Evolutionary conservation across 2,888 invertebrate species (phyloP), one percentile per base, ranked within the genome.

Genomic region (Automeris io): DNA sequence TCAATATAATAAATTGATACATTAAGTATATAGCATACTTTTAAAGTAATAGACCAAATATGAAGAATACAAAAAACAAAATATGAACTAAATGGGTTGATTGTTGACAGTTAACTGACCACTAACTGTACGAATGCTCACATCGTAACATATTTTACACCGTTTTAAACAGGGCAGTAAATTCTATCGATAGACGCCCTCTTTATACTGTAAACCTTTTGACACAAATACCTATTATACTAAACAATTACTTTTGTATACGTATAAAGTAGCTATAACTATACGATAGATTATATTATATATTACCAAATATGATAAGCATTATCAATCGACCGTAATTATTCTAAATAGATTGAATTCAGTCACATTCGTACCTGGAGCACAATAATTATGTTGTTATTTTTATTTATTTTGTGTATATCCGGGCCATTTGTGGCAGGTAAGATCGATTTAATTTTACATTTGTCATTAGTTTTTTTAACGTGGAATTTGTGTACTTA

Each of bases 311-410:
- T 5, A 18, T 16, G 39, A 39, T 39, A 39, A 39, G 13, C 11
- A n/a, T n/a, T 34, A 34, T 34, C 29, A n/a, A 18, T 22, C 7
- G 39, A 35, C n/a, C n/a, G n/a, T 35, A 41, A 39, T 37, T 40
- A 35, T 22, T 40, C 40, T 50, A 29, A 34, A 8, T 11, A 7
- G 11, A 19, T 18, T 32, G 40, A 3, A 42, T 41, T 47, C 37
- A 53, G 54, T 54, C 18, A 35, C 33, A 35, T 40, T 26, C 35
- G 36, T 24, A 44, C 45, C 29, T 32, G 16, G 31, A 23, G 9
- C 29, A n/a, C 33, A 56, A 32, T n/a, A 22, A 61, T 58, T 62
- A 52, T 51, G 49, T 47, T 49, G 31, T 51, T 45, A 40, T 42
- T 35, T n/a, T 42, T 59, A 46, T 47, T 59, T 40, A 38, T 55